These are phyloP conservation scores for Trachythela sp. DNA, from an alignment of 64 coral and sea anemone genomes.

Conservation along the genomic window DNA sequence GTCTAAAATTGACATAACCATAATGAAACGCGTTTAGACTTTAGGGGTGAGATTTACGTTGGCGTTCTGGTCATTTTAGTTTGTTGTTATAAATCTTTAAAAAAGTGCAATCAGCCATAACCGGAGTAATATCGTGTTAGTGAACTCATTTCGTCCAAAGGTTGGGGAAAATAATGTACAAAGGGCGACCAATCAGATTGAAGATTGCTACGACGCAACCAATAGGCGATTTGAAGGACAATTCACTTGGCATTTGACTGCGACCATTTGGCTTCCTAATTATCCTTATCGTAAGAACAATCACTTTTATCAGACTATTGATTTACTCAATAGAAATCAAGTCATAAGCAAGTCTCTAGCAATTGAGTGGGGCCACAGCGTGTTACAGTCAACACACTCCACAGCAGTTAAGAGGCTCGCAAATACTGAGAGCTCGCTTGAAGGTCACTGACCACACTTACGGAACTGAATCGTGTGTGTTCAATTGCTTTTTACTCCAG, in stretches of 20 bases:
- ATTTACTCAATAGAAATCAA: conserved; percentile 29
- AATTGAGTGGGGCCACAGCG: not conserved
- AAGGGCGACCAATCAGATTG: not conserved
- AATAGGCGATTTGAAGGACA: not conserved
- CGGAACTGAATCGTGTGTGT: not conserved
- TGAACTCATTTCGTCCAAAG: not conserved
- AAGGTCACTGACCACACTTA: not conserved
- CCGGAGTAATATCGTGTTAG: not conserved
- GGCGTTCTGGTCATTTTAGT: not conserved
- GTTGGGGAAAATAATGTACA: not conserved
- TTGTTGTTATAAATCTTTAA: not conserved
- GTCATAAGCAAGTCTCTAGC: not conserved
- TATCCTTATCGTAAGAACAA: not conserved
- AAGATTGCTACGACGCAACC: not conserved
- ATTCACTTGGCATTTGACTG: conserved; percentile 7
- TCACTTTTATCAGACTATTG: conserved; percentile 21
- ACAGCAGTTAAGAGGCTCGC: not conserved
- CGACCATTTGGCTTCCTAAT: not conserved
- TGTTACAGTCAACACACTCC: not conserved
- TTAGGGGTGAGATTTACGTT: not conserved
- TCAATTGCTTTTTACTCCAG: not conserved
- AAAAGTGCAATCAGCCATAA: not conserved
- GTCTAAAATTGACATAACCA: not conserved
- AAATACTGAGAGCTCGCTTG: not conserved
- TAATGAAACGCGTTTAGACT: not conserved